A percentile compares a stretch with the other conserved stretches of the same genome.
Evolutionary conservation across 35 echinoderm and acorn worm genomes (phyloP).

Genomic region (Ophiothrix spiculata): DNA sequence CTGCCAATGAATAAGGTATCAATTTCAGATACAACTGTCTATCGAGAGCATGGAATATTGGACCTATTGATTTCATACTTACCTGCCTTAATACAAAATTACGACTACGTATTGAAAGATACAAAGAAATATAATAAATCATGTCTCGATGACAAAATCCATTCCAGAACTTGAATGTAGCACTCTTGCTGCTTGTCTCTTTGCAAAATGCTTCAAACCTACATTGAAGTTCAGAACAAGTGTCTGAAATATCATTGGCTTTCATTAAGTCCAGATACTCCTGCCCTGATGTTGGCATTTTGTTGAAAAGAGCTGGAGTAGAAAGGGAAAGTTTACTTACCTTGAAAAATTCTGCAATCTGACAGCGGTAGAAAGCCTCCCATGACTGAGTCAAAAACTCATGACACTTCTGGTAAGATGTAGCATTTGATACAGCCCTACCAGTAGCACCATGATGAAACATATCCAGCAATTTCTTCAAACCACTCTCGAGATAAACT

Average conservation of each 20-base stretch:
- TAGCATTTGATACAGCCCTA: constrained; percentile 15
- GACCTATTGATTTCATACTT: not conserved
- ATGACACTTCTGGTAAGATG: not conserved
- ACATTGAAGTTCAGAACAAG: no score
- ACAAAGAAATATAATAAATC: constrained; percentile 39
- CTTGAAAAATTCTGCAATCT: not conserved
- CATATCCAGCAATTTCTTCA: not conserved
- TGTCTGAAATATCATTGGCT: no score
- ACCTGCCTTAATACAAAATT: constrained; percentile 1
- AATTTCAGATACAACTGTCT: constrained; percentile 36
- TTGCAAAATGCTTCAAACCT: no score
- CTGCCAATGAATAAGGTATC: constrained; percentile 20
- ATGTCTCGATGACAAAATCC: constrained; percentile 24
- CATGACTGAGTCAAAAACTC: not conserved
- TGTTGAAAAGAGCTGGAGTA: no score
- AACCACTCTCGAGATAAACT: constrained; percentile 40
- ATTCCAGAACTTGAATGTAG: not conserved
- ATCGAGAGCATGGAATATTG: constrained; percentile 66
- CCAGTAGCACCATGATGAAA: constrained; percentile 41
- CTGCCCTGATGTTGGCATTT: no score
- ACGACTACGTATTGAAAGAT: constrained; percentile 28
- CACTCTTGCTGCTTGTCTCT: not conserved
- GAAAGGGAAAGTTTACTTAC: no score
- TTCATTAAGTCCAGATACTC: no score
- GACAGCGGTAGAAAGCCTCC: not conserved